Evolutionary conservation across 2,113 vertebrate genomes (phyloP), one percentile per base, ranked within the genome.

Genomic region (Gila orcuttii): DNA sequence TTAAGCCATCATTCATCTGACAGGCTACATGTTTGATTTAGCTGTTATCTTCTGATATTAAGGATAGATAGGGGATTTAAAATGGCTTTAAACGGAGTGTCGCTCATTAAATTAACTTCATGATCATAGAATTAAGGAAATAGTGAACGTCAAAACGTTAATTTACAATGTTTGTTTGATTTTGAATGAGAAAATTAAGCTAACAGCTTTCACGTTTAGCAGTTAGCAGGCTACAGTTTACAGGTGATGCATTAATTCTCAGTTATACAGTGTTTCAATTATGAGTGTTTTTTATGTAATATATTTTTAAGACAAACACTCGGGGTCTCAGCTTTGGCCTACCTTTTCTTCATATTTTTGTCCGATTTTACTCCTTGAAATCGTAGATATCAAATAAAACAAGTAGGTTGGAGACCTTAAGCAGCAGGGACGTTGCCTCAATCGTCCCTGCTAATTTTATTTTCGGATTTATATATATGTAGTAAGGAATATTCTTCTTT

Each of bases 341-440:
- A 82, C 79, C 79, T 82, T 82, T 69, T 82, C 17, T 25, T 52
- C 57, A 64, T 82, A 52, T 69, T 68, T 69, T 15, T 50, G 45
- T 69, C 78, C 59, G 59, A 64, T 64, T 45, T 28, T 28, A 21
- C 23, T 64, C 23, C 59, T 64, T 64, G 78, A 80, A 80, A 80
- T 80, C n/a, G 62, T 52, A n/a, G 45, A n/a, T 52, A 31, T 82
- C 3, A 68, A 68, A 4, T 52, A 23, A 69, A 68, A 69, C 45
- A 82, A 28, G 9, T 47, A 80, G 23, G 59, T 23, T 52, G 19
- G 28, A 64, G 15, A 23, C n/a, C 60, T 31, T 81, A 66, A 50
- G 36, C 59, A 81, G 25, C 42, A 52, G 59, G 13, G n/a, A 47
- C 36, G 59, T 47, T 66, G n/a, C 25, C 36, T 81, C 42, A 47